Percentiles rank a stretch among this genome's conserved stretches.
These are phyloP conservation scores for Vespertilio murinus DNA, from an alignment of 2,797 vertebrate genomes.

Conservation along the genomic window DNA sequence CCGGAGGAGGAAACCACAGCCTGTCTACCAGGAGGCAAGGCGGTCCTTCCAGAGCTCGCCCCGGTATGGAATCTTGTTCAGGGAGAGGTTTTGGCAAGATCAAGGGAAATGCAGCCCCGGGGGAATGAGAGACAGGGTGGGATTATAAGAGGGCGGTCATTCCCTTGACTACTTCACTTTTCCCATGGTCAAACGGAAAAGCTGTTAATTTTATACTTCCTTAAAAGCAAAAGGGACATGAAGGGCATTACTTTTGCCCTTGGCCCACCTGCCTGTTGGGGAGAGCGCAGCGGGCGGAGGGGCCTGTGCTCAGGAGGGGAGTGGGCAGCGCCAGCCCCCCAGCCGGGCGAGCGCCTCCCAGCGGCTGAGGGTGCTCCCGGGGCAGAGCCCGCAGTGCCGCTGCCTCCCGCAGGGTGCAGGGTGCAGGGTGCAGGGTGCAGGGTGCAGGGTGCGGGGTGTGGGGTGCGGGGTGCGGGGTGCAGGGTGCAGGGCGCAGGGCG, in stretches of 20 bases:
- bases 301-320: slow-evolving; percentile 2
- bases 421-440: too few species aligned
- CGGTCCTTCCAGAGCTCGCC: background rate
- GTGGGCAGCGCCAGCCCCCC: background rate
- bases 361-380: too few species aligned
- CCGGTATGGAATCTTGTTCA: background rate
- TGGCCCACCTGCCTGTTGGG: slow-evolving; percentile 42
- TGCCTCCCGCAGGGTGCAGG: too few species aligned
- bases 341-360: background rate
- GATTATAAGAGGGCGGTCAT: slow-evolving; percentile 24
- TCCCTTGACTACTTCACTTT: background rate
- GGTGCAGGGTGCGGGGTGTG: too few species aligned
- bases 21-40: background rate
- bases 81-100: background rate
- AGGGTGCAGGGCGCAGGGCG: too few species aligned
- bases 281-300: background rate
- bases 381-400: too few species aligned
- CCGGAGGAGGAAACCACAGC: background rate
- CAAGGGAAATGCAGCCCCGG: background rate
- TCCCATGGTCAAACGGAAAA: slow-evolving; percentile 44
- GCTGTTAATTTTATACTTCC: slow-evolving; percentile 51
- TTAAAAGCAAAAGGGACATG: slow-evolving; percentile 51
- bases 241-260: slow-evolving; percentile 35
- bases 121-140: slow-evolving; percentile 41
- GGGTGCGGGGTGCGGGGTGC: too few species aligned